Conservation (phyloP, 2,888 invertebrate genomes). For the Liposcelis brunnea region DNA sequence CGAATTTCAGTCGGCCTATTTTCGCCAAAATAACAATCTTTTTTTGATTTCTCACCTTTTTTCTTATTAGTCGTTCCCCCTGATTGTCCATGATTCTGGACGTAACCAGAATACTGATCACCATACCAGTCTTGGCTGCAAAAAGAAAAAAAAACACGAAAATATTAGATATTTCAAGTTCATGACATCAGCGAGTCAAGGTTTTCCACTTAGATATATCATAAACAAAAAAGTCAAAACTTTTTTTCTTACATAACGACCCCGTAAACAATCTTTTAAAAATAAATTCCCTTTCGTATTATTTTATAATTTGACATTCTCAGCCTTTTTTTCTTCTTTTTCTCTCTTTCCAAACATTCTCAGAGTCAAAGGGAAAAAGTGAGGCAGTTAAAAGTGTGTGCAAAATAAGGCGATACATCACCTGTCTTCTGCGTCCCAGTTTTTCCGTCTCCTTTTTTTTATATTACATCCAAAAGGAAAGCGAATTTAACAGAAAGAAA, state of each 20-base stretch:
- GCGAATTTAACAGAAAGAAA: neutral
- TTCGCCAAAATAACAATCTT: no score
- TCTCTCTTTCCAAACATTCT: no score
- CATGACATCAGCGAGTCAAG: neutral
- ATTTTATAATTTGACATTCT: no score
- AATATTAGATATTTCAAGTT: neutral
- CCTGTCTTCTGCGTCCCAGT: constrained; percentile 17
- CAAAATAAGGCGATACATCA: constrained; percentile 8
- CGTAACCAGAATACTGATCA: constrained; percentile 27
- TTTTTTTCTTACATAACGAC: no score
- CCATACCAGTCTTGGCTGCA: constrained; percentile 39
- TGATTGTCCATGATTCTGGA: constrained; percentile 25
- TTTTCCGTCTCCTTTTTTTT: constrained; percentile 15
- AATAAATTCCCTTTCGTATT: no score
- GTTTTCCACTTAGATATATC: constrained; percentile 10
- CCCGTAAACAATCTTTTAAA: no score
- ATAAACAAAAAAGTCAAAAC: no score
- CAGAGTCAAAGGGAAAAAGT: no score
- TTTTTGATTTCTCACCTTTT: constrained; percentile 18
- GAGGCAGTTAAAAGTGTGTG: no score
- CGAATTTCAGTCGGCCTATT: no score
- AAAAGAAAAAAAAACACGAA: constrained; percentile 21
- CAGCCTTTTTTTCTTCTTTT: no score
- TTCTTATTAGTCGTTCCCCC: constrained; percentile 19
- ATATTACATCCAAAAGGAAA: constrained; percentile 13